These are phyloP conservation scores for Papilio polytes DNA, from an alignment of 1,140 invertebrate species.

Conservation along the genomic window DNA sequence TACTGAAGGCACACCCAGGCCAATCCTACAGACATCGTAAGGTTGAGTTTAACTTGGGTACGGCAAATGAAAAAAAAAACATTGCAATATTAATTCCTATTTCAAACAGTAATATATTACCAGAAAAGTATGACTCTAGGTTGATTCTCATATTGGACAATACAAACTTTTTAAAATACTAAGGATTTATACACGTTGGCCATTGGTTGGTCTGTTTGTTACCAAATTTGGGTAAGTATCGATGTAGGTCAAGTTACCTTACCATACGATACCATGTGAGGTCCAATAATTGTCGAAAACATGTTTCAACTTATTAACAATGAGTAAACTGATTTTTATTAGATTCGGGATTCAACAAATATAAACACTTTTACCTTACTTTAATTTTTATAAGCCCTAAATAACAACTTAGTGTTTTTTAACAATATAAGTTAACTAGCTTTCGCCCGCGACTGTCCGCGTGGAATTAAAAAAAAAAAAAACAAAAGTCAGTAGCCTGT, in stretches of 20 bases:
- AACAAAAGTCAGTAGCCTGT: no score
- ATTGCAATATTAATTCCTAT: no score
- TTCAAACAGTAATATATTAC: not conserved
- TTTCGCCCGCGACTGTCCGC: no score
- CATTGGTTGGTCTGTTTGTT: not conserved
- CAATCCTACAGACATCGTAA: not conserved
- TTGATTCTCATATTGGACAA: no score
- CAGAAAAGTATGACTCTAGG: not conserved
- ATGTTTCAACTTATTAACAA: not conserved
- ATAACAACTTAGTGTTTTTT: no score
- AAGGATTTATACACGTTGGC: not conserved
- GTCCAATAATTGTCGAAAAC: not conserved
- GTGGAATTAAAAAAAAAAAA: no score
- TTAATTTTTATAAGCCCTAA: no score
- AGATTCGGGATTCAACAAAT: not conserved
- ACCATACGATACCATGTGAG: not conserved
- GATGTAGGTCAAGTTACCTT: slow-evolving; percentile 5
- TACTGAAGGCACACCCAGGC: not conserved
- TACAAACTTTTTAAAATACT: not conserved
- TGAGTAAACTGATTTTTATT: not conserved
- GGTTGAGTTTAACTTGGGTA: not conserved
- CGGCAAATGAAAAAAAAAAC: not conserved
- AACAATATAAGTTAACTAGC: not conserved
- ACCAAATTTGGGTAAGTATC: not conserved
- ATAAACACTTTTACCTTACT: no score